Percentiles rank a stretch among this genome's conserved stretches.
These are phyloP conservation scores for Burhinus bistriatus DNA, from an alignment of 2,113 vertebrate genomes.

Conservation along the genomic window DNA sequence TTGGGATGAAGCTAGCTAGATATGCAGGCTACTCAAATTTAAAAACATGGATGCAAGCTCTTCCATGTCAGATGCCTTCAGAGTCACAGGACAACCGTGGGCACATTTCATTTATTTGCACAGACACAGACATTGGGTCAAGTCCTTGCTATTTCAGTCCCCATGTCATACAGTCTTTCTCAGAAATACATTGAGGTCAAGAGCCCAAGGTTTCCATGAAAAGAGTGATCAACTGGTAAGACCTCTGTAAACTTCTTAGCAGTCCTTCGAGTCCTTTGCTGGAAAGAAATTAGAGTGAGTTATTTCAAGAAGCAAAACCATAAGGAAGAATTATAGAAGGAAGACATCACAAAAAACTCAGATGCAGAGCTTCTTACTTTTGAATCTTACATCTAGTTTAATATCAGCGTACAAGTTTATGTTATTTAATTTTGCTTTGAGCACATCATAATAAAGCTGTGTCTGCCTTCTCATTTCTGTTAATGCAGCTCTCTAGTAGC, in stretches of 20 bases:
- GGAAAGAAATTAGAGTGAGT: not conserved
- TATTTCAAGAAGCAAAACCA: not conserved
- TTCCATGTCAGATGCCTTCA: not conserved
- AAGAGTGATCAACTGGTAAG: not conserved
- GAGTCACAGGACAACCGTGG: not conserved
- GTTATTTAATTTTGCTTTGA: not conserved
- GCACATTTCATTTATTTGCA: not conserved
- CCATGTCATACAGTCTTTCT: not conserved
- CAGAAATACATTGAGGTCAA: not conserved
- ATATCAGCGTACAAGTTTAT: not conserved
- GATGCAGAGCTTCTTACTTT: not conserved
- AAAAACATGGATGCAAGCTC: not conserved
- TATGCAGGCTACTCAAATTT: not conserved
- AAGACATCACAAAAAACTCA: not conserved
- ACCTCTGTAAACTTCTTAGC: not conserved
- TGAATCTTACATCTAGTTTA: not conserved
- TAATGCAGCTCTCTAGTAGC: not conserved
- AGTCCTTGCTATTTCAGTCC: not conserved
- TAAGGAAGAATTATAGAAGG: not conserved
- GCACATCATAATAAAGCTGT: not conserved
- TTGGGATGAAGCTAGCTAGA: not conserved
- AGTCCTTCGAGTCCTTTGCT: not conserved
- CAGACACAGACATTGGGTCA: not conserved
- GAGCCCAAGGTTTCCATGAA: not conserved
- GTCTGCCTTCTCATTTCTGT: not conserved